Conservation (phyloP, 2,797 vertebrate species). For the Catharus ustulatus region DNA sequence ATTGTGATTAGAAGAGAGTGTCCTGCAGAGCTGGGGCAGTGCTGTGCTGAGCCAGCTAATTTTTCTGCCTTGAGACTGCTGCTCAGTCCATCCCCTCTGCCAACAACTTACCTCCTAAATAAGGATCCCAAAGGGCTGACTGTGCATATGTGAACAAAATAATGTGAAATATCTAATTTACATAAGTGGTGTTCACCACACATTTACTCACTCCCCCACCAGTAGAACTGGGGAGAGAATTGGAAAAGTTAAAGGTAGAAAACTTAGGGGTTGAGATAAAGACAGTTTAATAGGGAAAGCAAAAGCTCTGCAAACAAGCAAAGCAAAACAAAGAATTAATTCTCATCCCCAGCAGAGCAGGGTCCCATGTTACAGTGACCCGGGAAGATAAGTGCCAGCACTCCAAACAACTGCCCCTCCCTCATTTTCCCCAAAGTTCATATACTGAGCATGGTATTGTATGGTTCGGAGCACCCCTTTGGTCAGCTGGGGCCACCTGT, state of each 20-base stretch:
- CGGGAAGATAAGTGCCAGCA: not conserved
- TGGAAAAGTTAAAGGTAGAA: not conserved
- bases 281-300: not conserved
- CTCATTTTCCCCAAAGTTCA: not conserved
- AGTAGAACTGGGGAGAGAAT: not conserved
- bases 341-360: not conserved
- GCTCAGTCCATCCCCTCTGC: not conserved
- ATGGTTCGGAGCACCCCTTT: not conserved
- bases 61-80: not conserved
- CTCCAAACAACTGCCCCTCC: not conserved
- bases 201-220: too few species aligned
- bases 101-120: not conserved
- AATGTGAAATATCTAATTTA: not conserved
- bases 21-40: fast-evolving
- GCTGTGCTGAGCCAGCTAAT: not conserved
- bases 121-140: not conserved
- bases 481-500: not conserved
- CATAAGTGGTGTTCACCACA: too few species aligned
- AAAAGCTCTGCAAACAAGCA: not conserved
- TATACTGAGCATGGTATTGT: fast-evolving
- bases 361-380: not conserved
- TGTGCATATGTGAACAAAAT: not conserved
- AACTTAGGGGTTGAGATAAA: not conserved
- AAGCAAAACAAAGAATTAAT: not conserved
- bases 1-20: not conserved